A percentile compares a stretch with the other conserved stretches of the same genome.
These are phyloP conservation scores for Eudyptes chrysolophus DNA, from an alignment of 2,113 vertebrate genomes.

Conservation along the genomic window DNA sequence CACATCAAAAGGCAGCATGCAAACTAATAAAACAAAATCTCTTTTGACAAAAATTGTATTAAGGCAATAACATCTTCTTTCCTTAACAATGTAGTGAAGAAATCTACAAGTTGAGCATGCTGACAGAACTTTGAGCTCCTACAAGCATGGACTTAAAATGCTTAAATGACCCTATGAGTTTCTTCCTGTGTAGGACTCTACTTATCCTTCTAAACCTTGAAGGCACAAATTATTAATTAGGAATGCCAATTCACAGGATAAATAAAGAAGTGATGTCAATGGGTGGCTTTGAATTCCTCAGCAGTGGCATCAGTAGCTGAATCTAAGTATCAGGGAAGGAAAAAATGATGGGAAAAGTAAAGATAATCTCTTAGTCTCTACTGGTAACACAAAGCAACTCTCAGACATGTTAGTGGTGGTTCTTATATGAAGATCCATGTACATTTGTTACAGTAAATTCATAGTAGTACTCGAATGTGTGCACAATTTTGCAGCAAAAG, in stretches of 20 bases:
- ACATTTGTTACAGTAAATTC: background rate
- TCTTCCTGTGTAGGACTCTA: background rate
- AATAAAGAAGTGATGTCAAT: background rate
- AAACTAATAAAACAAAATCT: background rate
- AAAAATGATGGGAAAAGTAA: background rate
- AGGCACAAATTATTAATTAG: background rate
- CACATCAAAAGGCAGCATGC: background rate
- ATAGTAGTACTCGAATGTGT: background rate
- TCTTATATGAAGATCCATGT: background rate
- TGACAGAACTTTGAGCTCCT: background rate
- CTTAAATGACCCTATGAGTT: background rate
- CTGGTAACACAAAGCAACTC: background rate
- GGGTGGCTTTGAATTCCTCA: background rate
- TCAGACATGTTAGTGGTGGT: background rate
- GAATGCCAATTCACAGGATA: background rate
- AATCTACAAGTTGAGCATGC: background rate
- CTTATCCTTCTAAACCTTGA: background rate
- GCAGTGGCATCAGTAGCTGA: background rate
- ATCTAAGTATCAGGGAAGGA: background rate
- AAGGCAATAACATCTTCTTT: background rate
- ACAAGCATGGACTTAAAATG: background rate
- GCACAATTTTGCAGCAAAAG: background rate
- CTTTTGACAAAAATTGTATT: background rate
- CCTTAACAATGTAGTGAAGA: background rate
- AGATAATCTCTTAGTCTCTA: background rate